Conservation (phyloP, 2,888 invertebrate genomes). For the Abscondita cerata region DNA sequence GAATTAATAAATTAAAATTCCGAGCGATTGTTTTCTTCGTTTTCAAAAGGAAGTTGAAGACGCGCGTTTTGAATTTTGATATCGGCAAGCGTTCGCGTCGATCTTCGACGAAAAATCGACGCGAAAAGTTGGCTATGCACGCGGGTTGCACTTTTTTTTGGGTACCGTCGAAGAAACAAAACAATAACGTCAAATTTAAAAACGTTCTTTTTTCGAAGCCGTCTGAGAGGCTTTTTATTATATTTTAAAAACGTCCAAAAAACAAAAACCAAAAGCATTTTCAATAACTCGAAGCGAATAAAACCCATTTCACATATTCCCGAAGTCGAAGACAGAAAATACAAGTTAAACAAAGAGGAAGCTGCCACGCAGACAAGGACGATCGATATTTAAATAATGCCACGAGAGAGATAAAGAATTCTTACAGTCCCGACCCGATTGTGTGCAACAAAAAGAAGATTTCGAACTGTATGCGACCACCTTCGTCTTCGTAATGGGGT, state of each 20-base stretch:
- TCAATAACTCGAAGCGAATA: constrained; percentile 42
- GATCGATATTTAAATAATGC: constrained; percentile 35
- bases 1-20: constrained; percentile 41
- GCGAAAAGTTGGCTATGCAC: not conserved
- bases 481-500: constrained; percentile 25
- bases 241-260: constrained; percentile 42
- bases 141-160: constrained; percentile 17
- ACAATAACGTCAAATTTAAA: constrained; percentile 37
- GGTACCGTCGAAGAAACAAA: constrained; percentile 30
- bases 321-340: constrained; percentile 33
- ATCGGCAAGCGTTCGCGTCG: constrained; percentile 11
- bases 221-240: constrained; percentile 45
- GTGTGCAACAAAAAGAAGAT: constrained; percentile 34
- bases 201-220: constrained; percentile 39
- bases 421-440: constrained; percentile 20
- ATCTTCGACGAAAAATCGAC: not conserved
- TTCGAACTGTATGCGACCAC: constrained; percentile 25
- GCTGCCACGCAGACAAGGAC: constrained; percentile 16
- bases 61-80: constrained; percentile 35
- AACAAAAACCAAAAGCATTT: constrained; percentile 37
- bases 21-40: constrained; percentile 34
- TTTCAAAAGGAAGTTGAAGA: constrained; percentile 36
- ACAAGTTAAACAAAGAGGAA: constrained; percentile 26
- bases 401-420: constrained; percentile 29
- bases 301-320: constrained; percentile 37